Base-by-base conservation (phyloP, 2,113 vertebrate species). In the Scortum barcoo region DNA sequence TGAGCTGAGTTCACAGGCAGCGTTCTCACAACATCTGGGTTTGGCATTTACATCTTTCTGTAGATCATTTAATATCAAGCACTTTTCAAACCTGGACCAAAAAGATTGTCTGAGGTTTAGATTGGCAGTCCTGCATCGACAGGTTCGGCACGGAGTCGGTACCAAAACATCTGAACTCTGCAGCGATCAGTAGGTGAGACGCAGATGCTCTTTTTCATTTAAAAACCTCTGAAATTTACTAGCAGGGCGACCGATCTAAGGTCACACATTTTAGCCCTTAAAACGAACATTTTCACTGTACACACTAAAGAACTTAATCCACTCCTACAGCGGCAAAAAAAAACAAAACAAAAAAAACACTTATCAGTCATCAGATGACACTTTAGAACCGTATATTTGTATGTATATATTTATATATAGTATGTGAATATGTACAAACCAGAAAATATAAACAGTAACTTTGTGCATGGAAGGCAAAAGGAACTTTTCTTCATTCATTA, bases 361-460 rank as follows among this genome's bases (percentile, higher is more conserved):
- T 60, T 6, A 67, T 12, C 19, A 62, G 70, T 81, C 58, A 78
- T 82, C 62, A 75, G 33, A 72, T 79, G 51, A 91, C 68, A 56
- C 7, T 38, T 72, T 69, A 61, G 24, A 73, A 46, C 44, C 30
- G 63, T 54, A 80, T 76, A 60, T 60, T 56, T 78, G 72, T 53
- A 60, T 72, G 58, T 44, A 81, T 62, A 88, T 76, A 74, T 78
- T 75, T 86, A 80, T 93, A 86, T 81, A 76, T 62, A 71, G 50
- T 61, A 80, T 61, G 73, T 84, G 24, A 83, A 76, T 88, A 90
- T 91, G 46, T 89, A 93, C 91, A 92, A 12, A 78, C 53, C 77
- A 68, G 54, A 72, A 87, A 79, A 82, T 85, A 89, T 82, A 69
- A 84, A 83, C 83, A 82, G 28, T 38, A 71, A 78, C 44, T 77